Conservation (phyloP, 2,888 invertebrate genomes). For the Craniophora ligustri region DNA sequence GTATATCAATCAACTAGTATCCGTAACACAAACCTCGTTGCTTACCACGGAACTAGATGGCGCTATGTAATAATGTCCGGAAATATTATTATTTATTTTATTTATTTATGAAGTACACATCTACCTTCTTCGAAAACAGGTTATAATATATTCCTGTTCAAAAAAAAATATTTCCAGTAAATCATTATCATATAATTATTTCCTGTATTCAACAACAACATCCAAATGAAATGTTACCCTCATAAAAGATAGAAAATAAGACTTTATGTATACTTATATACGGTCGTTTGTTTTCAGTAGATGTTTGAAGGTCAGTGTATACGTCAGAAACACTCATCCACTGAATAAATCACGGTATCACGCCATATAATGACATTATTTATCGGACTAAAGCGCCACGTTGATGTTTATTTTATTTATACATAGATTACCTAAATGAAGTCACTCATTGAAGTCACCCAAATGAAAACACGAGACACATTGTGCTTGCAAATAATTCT, state of each 20-base stretch:
- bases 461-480: too few species aligned
- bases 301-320: constrained; percentile 34
- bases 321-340: constrained; percentile 40
- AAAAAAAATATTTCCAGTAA: too few species aligned
- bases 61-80: too few species aligned
- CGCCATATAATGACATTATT: constrained; percentile 24
- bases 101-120: too few species aligned
- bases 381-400: constrained; percentile 23
- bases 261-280: background rate
- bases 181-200: background rate
- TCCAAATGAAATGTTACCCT: background rate
- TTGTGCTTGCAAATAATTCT: too few species aligned
- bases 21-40: too few species aligned
- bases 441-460: constrained; percentile 8
- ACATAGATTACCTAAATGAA: background rate
- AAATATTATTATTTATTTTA: too few species aligned
- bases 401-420: constrained; percentile 36
- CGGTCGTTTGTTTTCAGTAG: constrained; percentile 10
- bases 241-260: constrained; percentile 2
- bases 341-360: constrained; percentile 39
- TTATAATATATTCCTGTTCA: too few species aligned
- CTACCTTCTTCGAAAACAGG: too few species aligned
- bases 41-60: too few species aligned
- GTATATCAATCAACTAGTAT: too few species aligned
- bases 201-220: background rate